These are phyloP conservation scores for Tympanoctomys barrerae DNA, from an alignment of 2,797 vertebrate genomes.

Conservation along the genomic window DNA sequence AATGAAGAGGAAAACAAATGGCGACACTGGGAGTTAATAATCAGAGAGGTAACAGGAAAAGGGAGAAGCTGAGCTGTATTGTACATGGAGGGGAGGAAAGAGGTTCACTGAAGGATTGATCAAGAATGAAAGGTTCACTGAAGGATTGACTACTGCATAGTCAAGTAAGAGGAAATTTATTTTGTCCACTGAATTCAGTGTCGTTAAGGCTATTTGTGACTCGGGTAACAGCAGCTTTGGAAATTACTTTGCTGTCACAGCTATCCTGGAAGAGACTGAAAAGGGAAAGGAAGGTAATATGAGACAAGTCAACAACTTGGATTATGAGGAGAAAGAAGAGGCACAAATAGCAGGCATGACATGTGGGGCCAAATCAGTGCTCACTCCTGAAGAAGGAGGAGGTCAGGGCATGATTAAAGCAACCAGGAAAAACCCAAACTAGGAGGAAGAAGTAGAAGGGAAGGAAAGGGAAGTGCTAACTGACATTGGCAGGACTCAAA, in stretches of 20 bases:
- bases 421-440: not conserved
- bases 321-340: not conserved
- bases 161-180: not conserved
- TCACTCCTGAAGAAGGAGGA: not conserved
- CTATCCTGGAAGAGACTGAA: not conserved
- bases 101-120: not conserved
- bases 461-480: not conserved
- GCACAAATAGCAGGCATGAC: not conserved
- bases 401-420: not conserved
- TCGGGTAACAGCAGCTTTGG: not conserved
- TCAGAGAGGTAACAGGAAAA: not conserved
- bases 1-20: not conserved
- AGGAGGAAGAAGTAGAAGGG: not conserved
- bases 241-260: not conserved
- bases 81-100: not conserved
- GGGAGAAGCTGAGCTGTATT: not conserved
- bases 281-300: not conserved
- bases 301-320: not conserved
- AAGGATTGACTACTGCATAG: not conserved
- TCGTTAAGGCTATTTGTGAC: not conserved
- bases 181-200: not conserved
- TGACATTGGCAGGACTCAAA: not conserved
- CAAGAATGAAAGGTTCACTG: not conserved
- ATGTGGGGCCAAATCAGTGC: accelerated
- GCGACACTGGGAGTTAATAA: not conserved